Evolutionary conservation across 2,888 invertebrate species (phyloP), one percentile per base, ranked within the genome.

Genomic region (Deilephila elpenor): DNA sequence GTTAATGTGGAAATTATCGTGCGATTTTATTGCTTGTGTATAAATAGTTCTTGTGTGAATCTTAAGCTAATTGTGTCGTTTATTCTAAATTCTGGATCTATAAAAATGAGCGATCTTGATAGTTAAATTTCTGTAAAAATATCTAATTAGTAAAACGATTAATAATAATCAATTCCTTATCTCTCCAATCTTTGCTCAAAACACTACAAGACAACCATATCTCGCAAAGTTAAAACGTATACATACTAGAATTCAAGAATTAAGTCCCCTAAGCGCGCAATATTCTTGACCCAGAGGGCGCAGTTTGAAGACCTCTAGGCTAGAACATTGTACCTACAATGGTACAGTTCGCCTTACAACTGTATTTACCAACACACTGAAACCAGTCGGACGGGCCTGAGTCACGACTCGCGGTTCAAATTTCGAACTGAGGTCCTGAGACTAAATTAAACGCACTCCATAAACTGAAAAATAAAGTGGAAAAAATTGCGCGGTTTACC

Each of bases 371-470:
- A 72, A 75, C 75, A 76, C 74, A 82, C 81, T 79, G 80, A 84
- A 89, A 92, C 91, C 87, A 82, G 91, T 90, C 86, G 73, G 79
- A 84, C 89, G 80, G 79, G 88, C 78, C 81, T 84, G 84, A 89
- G 90, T 91, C 92, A 92, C 91, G 92, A 89, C 80, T 84, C 76
- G 72, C 77, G 89, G 85, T 84, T 91, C 91, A 84, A 85, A 88
- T 91, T 91, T 88, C 91, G 84, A 87, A 53, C 72, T 70, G 51
- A 29, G 56, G 73, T 71, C 73, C 59, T 61, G 37, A 34, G 61
- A 56, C 20, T 64, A 64, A 72, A 73, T 67, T 59, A 67, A 67
- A 37, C 59, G 34, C 37, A 44, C 37, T 67, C 37, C 19, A 44
- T 44, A 73, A 37, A 25, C 37, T 44, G 37, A 37, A 64, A 29